phyloP scores from a whole-genome alignment of 2,113 vertebrate genomes.

The Tupaia tana region DNA sequence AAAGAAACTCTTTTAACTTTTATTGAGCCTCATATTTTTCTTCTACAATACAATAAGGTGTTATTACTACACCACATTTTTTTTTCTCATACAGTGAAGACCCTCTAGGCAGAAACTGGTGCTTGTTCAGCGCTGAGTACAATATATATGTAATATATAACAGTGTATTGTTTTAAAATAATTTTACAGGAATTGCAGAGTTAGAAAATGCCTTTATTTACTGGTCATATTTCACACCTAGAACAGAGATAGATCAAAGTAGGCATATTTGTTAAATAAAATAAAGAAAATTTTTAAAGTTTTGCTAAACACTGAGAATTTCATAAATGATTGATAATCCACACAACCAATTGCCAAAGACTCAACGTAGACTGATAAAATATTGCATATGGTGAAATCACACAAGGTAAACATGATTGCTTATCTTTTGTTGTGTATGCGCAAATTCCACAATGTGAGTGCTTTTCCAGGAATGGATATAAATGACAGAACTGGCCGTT shows the following conservation, averaged over 20 bases:
- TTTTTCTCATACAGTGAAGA: neutral
- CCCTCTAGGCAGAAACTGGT: neutral
- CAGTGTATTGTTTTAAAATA: neutral
- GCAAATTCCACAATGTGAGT: neutral
- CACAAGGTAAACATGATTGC: neutral
- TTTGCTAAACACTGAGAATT: neutral
- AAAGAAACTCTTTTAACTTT: neutral
- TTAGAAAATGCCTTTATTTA: neutral
- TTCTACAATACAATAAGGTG: neutral
- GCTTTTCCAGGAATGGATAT: neutral
- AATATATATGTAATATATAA: neutral
- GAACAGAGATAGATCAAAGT: neutral
- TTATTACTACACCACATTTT: neutral
- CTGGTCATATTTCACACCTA: neutral
- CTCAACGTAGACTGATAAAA: neutral
- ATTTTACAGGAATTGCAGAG: neutral
- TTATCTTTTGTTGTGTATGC: neutral
- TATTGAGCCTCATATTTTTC: neutral
- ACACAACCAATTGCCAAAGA: neutral
- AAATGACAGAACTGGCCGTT: neutral
- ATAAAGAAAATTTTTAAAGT: constrained; percentile 32
- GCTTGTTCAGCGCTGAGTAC: neutral
- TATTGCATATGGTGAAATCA: neutral
- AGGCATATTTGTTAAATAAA: constrained; percentile 43
- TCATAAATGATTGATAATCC: constrained; percentile 27